Evolutionary conservation across 2,113 vertebrate genomes (phyloP), one percentile per base, ranked within the genome.

Genomic region (Manacus vitellinus): DNA sequence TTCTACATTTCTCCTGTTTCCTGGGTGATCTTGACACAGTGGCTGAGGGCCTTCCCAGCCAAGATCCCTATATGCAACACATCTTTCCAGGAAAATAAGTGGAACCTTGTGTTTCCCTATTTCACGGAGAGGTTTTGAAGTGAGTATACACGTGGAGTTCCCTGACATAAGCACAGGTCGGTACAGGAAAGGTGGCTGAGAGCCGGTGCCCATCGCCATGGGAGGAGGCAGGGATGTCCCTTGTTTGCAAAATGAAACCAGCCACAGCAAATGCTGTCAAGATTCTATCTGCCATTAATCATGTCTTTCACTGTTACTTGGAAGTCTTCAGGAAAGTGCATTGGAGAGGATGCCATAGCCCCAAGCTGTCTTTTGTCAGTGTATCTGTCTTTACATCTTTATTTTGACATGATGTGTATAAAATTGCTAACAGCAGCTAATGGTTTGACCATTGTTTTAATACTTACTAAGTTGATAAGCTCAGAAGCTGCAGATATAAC

Each of bases 81-180:
- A 61, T 18, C 6, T 75, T 75, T 21, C 24, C 7, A 41, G 31
- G 25, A 22, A 76, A 75, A 91, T 23, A 44, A 51, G 52, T 8
- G 28, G 80, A 56, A 61, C 31, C 6, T 14, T 14, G 7, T 74
- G 33, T 19, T 71, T 82, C 18, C 14, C 5, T 31, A 4, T n/a
- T 25, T 85, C 35, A 72, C 14, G 37, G 3, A 37, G 4, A 8
- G 31, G 14, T 54, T 75, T 39, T 43, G 28, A 83, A 88, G 28
- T n/a, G 2, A 58, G 3, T 30, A 17, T 8, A 33, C 5, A 1
- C 0, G 0, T 31, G 9, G 18, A 3, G 2, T 25, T 10, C 8
- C 19, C 31, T 43, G n/a, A 8, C 12, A 41, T 12, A 51, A 51
- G 9, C 11, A 41, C 21, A 27, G 25, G 4, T n/a, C 0, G 0